phyloP scores from a whole-genome alignment of 2,113 vertebrate genomes.

The Hemibagrus wyckioides region DNA sequence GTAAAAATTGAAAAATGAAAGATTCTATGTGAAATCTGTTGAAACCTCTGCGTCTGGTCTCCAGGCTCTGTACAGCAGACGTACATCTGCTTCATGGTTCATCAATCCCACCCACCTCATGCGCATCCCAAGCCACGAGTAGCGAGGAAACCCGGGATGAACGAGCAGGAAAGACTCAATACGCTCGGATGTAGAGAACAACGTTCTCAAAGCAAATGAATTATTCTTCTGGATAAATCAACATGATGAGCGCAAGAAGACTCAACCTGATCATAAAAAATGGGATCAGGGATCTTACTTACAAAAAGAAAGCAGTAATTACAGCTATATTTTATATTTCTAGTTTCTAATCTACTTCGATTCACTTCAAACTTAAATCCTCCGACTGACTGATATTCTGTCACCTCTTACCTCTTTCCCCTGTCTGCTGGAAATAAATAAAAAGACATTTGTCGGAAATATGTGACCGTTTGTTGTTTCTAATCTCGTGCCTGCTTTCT shows the following conservation, averaged over 20 bases:
- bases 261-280: not conserved
- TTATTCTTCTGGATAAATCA: not conserved
- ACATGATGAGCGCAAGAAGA: not conserved
- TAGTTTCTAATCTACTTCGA: too few species aligned
- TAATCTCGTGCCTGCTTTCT: too few species aligned
- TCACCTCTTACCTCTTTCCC: too few species aligned
- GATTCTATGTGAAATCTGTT: conserved; percentile 18
- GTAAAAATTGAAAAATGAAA: conserved; percentile 28
- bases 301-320: too few species aligned
- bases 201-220: too few species aligned
- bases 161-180: not conserved
- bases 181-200: not conserved
- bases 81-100: not conserved
- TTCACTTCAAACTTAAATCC: too few species aligned
- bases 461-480: too few species aligned
- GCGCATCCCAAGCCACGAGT: conserved; percentile 11
- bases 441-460: too few species aligned
- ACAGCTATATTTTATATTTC: too few species aligned
- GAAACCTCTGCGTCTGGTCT: conserved; percentile 6
- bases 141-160: not conserved
- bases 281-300: not conserved
- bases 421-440: too few species aligned
- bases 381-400: too few species aligned
- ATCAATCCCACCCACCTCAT: conserved; percentile 14
- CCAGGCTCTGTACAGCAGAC: not conserved